A percentile compares a stretch with the other conserved stretches of the same genome.
These are phyloP conservation scores for Dendrolimus houi DNA, from an alignment of 2,888 invertebrate genomes.

Conservation along the genomic window DNA sequence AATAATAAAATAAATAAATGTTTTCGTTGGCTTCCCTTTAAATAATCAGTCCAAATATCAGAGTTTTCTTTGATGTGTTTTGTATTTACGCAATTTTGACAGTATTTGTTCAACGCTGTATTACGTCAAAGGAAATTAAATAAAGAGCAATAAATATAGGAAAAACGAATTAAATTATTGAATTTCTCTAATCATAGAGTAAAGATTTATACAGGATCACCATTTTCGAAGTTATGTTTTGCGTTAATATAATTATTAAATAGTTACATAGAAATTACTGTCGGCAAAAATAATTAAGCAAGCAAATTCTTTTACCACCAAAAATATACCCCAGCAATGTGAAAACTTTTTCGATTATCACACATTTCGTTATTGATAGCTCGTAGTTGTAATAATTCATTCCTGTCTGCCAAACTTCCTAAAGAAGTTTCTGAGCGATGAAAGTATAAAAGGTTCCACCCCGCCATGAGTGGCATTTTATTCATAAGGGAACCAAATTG, in stretches of 20 bases:
- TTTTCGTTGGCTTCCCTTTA: neutral
- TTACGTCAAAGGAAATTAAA: neutral
- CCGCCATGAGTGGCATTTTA: conserved; percentile 41
- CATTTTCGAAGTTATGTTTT: too few species aligned
- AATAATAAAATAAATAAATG: neutral
- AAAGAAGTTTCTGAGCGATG: conserved; percentile 42
- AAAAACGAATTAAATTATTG: neutral
- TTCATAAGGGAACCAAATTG: conserved; percentile 39
- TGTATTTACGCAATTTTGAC: neutral
- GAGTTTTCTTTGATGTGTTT: neutral
- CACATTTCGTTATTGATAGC: conserved; percentile 57
- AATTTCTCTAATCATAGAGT: neutral
- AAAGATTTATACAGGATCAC: too few species aligned
- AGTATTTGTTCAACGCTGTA: neutral
- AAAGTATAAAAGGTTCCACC: conserved; percentile 41
- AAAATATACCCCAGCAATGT: neutral
- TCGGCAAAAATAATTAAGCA: neutral
- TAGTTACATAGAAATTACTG: neutral
- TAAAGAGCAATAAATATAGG: neutral
- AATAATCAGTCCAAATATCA: neutral
- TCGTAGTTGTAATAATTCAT: conserved; percentile 56
- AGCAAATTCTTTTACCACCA: conserved; percentile 1
- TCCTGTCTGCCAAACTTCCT: conserved; percentile 46
- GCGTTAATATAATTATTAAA: neutral
- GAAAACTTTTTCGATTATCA: conserved; percentile 58